Conservation (phyloP, 2,888 invertebrate genomes). For the Phasia obesa region DNA sequence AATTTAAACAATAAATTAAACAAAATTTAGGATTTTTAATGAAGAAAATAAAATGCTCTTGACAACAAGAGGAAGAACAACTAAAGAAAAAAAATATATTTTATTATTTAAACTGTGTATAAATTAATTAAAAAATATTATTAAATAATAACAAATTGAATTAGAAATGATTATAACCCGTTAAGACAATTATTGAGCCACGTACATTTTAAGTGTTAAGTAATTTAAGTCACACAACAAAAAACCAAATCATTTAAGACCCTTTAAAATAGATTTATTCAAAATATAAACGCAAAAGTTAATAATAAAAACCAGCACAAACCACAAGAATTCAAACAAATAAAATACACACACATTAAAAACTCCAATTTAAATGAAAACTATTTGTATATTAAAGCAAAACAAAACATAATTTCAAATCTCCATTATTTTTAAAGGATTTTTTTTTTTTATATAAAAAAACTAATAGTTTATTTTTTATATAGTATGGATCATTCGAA, state of each 20-base stretch:
- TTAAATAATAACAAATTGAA: constrained; percentile 17
- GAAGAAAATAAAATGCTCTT: constrained; percentile 5
- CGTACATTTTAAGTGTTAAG: constrained; percentile 60
- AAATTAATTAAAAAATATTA: constrained; percentile 43
- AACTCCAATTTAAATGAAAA: constrained; percentile 28
- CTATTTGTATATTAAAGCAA: not conserved
- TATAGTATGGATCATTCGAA: not conserved
- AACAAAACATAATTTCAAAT: constrained; percentile 9
- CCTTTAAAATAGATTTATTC: constrained; percentile 40
- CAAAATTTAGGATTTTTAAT: constrained; percentile 55
- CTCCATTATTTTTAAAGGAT: constrained; percentile 39
- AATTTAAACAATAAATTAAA: constrained; percentile 9
- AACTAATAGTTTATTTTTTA: not conserved
- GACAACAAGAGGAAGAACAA: not conserved
- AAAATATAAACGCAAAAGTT: constrained; percentile 11
- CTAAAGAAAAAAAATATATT: not conserved
- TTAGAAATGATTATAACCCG: constrained; percentile 37
- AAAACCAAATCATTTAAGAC: constrained; percentile 44
- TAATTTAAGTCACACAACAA: constrained; percentile 45
- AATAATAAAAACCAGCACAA: constrained; percentile 47
- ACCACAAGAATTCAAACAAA: constrained; percentile 23
- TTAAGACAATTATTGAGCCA: constrained; percentile 52
- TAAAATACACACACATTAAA: constrained; percentile 28
- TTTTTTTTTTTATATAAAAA: not conserved
- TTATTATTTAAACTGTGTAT: constrained; percentile 33